Evolutionary conservation across 2,888 invertebrate species (phyloP).

Genomic region (Tetheella fluctuosa): DNA sequence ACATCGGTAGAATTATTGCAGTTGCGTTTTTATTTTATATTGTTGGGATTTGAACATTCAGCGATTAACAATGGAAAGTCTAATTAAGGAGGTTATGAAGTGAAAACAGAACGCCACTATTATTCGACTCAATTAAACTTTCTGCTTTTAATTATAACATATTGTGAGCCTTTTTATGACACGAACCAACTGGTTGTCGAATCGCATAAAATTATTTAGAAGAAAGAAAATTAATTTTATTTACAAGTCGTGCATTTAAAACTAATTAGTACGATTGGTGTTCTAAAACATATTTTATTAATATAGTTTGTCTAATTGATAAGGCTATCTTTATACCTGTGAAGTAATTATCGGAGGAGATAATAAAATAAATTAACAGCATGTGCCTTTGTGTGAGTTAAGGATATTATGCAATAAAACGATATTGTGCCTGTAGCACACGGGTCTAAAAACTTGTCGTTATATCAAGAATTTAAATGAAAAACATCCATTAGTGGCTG

Average conservation of each 20-base stretch:
- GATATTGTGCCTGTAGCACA: slow-evolving; percentile 8
- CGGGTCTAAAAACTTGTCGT: slow-evolving; percentile 13
- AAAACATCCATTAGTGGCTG: slow-evolving; percentile 36
- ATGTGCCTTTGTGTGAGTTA: not conserved
- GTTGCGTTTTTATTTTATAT: slow-evolving; percentile 22
- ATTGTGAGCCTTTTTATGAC: slow-evolving; percentile 41
- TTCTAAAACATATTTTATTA: slow-evolving; percentile 28
- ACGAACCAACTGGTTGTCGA: slow-evolving; percentile 34
- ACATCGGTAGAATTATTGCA: slow-evolving; percentile 14
- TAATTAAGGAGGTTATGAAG: slow-evolving; percentile 33
- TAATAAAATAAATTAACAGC: slow-evolving; percentile 10
- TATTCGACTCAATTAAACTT: slow-evolving; percentile 47
- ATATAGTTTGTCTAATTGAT: slow-evolving; percentile 20
- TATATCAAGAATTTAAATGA: slow-evolving; percentile 45
- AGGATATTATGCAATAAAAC: not conserved
- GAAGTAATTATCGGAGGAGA: not conserved
- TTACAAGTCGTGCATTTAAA: slow-evolving; percentile 34
- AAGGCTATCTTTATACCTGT: not conserved
- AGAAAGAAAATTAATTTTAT: slow-evolving; percentile 43
- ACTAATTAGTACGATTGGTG: slow-evolving; percentile 27
- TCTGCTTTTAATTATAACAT: slow-evolving; percentile 49
- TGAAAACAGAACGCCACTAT: slow-evolving; percentile 27
- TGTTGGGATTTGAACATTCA: slow-evolving; percentile 28
- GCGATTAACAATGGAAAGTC: slow-evolving; percentile 42
- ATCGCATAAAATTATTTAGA: slow-evolving; percentile 44